A percentile compares a stretch with the other conserved stretches of the same genome.
Conservation (phyloP, 2,113 vertebrate genomes). For the Rhynchomys soricoides region DNA sequence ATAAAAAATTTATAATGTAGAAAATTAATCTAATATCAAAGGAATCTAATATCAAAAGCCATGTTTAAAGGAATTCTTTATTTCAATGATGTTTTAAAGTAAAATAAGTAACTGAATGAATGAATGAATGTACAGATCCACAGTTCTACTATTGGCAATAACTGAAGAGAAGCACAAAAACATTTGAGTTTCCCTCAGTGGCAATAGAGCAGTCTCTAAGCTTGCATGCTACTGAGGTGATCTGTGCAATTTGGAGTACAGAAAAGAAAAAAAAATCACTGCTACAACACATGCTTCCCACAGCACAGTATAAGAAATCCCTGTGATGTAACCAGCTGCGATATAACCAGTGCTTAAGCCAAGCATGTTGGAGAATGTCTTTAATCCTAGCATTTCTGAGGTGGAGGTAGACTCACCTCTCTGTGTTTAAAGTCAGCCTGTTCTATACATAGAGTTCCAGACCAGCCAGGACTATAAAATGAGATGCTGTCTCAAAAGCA, state of each 20-base stretch:
- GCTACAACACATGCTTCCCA: not conserved
- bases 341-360: not conserved
- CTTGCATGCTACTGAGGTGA: not conserved
- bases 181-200: not conserved
- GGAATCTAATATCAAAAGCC: not conserved
- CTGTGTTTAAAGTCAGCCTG: not conserved
- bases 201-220: not conserved
- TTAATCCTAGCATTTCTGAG: not conserved
- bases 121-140: not conserved
- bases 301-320: not conserved
- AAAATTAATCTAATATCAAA: not conserved
- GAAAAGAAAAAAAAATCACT: not conserved
- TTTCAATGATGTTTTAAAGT: slow-evolving; percentile 16
- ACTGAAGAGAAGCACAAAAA: not conserved
- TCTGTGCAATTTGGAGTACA: not conserved
- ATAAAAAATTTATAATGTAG: not conserved
- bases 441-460: not conserved
- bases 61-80: slow-evolving; percentile 56
- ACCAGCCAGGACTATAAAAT: not conserved
- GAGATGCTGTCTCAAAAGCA: not conserved
- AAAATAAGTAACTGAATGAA: not conserved
- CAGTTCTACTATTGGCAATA: not conserved
- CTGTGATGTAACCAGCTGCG: not conserved
- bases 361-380: not conserved
- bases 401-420: not conserved